Evolutionary conservation across 2,888 invertebrate genomes (phyloP).

Genomic region (Melitaea athalia): DNA sequence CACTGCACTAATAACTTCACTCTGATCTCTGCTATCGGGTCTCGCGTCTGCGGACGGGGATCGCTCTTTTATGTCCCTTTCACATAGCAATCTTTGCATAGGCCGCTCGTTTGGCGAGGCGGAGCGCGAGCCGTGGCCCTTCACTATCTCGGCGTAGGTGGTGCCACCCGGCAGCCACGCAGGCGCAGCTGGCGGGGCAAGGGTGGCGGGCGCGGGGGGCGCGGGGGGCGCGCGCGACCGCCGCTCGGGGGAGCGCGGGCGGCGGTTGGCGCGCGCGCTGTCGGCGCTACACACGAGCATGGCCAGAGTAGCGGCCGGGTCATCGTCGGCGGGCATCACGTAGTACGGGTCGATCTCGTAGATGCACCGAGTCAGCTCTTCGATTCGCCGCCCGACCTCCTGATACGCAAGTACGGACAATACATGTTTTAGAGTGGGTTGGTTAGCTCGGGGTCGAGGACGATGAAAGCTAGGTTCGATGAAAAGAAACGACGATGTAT

Average conservation of each 20-base stretch:
- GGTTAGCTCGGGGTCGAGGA: conserved; percentile 46
- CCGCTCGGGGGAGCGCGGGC: conserved; percentile 76
- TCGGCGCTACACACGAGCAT: conserved; percentile 63
- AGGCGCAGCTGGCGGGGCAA: conserved; percentile 74
- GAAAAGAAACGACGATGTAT: conserved; percentile 71
- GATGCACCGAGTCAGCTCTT: conserved; percentile 87
- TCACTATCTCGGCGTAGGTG: conserved; percentile 90
- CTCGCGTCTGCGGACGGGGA: conserved; percentile 34
- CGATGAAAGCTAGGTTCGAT: conserved; percentile 54
- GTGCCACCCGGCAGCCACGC: conserved; percentile 88
- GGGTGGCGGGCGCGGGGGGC: conserved; percentile 80
- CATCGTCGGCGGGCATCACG: conserved; percentile 85
- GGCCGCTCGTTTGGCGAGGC: conserved; percentile 53
- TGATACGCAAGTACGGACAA: conserved; percentile 84
- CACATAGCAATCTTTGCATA: conserved; percentile 45
- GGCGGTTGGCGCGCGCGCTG: conserved; percentile 64
- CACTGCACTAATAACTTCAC: conserved; percentile 53
- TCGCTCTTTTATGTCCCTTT: conserved; percentile 35
- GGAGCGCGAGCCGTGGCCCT: conserved; percentile 80
- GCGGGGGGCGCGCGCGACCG: conserved; percentile 60
- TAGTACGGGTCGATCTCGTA: conserved; percentile 89
- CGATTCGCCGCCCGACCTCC: conserved; percentile 87
- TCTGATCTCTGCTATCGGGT: conserved; percentile 40
- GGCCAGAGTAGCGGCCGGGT: conserved; percentile 80
- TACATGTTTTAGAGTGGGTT: conserved; percentile 73